Evolutionary conservation across 1,140 invertebrate genomes (phyloP), one percentile per base, ranked within the genome.

Genomic region (Trichomalopsis sarcophagae): DNA sequence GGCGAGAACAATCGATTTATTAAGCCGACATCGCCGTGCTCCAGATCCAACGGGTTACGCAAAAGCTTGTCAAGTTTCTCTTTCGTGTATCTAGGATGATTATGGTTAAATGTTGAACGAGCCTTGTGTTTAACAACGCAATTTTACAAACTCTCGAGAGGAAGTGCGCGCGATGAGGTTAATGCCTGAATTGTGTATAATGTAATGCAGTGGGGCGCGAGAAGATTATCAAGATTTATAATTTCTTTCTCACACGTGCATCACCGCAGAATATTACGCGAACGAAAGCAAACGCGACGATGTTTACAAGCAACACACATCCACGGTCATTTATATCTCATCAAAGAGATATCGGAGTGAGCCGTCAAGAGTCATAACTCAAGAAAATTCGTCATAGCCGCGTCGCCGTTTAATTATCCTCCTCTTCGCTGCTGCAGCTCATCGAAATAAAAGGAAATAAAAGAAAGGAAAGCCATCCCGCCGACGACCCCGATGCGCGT

Each of bases 341-440:
- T 17, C 44, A 50, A 55, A 55, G 13, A 55, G 50, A 40, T 40
- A 7, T 7, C 9, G 0, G 30, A 76, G 40, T 50, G 55, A 79
- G 66, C n/a, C 66, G 66, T 69, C 66, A n/a, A 30, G 66, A 33
- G 44, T 44, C 40, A 44, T 71, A 55, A 81, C 30, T 68, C 27
- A 33, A 55, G 23, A 55, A 81, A 73, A 81, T 73, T 47, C 69
- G 13, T 81, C 33, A 69, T 62, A 62, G 55, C 17, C 2, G 30
- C n/a, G 2, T 23, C 14, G 17, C 2, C 23, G 55, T 47, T 81
- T 74, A 81, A 81, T 81, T 50, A 73, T 81, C 40, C 68, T 21
- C 68, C 6, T 33, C 3, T 21, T 10, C 33, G 62, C 2, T 17
- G 21, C 40, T 69, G 10, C 14, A 13, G 2, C 27, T 27, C 40